These are phyloP conservation scores for Alosa sapidissima DNA, from an alignment of 2,797 vertebrate genomes.

Conservation along the genomic window DNA sequence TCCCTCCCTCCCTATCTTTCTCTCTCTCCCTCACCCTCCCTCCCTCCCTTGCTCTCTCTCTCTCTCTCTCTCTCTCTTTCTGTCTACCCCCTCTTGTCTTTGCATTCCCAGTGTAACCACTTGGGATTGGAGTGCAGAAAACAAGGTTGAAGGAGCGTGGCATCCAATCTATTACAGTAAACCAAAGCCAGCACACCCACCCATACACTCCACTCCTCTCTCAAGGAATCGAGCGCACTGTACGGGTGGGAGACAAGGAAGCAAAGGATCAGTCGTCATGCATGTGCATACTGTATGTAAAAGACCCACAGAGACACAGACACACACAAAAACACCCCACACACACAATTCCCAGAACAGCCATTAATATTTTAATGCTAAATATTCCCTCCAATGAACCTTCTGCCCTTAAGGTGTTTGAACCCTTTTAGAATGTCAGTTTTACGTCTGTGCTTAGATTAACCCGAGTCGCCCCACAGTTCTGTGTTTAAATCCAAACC, in stretches of 20 bases:
- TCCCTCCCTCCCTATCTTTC: constrained; percentile 1
- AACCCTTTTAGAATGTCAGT: neutral
- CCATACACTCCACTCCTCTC: neutral
- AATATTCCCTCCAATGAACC: neutral
- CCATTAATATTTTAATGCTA: neutral
- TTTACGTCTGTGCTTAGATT: neutral
- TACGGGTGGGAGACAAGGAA: no score
- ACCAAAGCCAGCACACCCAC: neutral
- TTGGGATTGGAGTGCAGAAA: neutral
- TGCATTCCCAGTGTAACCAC: neutral
- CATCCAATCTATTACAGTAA: neutral
- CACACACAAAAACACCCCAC: neutral
- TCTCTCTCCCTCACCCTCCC: constrained; percentile 1
- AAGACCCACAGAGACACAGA: neutral
- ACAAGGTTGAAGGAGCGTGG: neutral
- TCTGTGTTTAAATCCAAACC: neutral
- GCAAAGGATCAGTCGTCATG: neutral
- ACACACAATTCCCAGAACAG: neutral
- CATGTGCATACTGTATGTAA: neutral
- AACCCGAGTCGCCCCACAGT: neutral
- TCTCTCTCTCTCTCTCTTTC: neutral
- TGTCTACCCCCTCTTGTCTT: neutral
- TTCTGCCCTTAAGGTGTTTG: neutral
- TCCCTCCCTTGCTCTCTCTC: neutral
- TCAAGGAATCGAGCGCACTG: neutral